Base-by-base conservation (phyloP, 2,113 vertebrate genomes). In the Pseudorhombus dupliciocellatus region DNA sequence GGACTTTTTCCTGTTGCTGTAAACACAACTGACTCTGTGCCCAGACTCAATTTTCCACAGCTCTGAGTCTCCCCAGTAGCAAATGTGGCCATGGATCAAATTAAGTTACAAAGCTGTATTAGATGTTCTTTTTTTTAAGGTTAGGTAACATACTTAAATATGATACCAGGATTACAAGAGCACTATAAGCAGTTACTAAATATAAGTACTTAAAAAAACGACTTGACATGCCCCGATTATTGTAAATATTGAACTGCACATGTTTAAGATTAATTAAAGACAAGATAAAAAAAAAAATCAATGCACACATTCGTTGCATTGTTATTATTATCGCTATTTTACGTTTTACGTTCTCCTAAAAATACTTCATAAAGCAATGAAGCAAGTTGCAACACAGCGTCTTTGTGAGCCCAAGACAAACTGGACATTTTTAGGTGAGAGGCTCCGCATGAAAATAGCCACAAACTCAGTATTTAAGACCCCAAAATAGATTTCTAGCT, bases 321-420 rank as follows among this genome's bases (percentile, higher is more conserved):
- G 48, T 55, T 16, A 66, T 56, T 24, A 53, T 64, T 40, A 59
- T 30, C n/a, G n/a, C n/a, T n/a, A n/a, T 34, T 12, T 20, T 31
- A 57, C 46, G n/a, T 21, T 54, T 42, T 46, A 61, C 37, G 51
- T 63, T 1, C 12, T 53, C 24, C 50, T 24, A 37, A 65, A 91
- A 90, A 79, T 70, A 81, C 28, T 44, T 50, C 51, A 75, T 80
- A 40, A 86, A 86, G 57, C 54, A 70, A 77, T 77, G 57, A 77
- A 69, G 50, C 5, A 58, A 66, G 14, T 24, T 44, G 22, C 20
- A 63, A 89, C 64, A 85, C 9, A 81, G 70, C 14, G 10, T 51
- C 73, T 85, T 87, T 88, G 71, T 90, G 63, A 73, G 71, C 46
- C 48, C 42, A 26, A 81, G 30, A 56, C 0, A 55, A 66, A 77